Conservation (phyloP, 2,113 vertebrate species). For the Siniperca knerii region DNA sequence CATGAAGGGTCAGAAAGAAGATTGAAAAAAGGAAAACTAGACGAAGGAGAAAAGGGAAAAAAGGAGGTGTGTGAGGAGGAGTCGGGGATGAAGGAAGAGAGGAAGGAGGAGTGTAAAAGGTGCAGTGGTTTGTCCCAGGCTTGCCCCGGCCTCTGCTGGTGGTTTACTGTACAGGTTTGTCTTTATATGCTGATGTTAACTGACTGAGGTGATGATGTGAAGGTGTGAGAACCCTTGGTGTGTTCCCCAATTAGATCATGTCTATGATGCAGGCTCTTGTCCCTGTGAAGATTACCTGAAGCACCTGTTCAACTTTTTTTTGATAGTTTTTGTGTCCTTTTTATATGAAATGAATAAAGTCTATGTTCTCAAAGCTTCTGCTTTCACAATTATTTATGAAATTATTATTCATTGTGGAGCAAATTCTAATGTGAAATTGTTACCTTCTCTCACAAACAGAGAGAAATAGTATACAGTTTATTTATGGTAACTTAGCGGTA, state of each 20-base stretch:
- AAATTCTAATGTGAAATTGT: neutral
- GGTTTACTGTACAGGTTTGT: constrained; percentile 51
- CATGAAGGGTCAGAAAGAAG: constrained; percentile 64
- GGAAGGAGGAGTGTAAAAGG: constrained; percentile 33
- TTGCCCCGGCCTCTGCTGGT: constrained; percentile 78
- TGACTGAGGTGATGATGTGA: neutral
- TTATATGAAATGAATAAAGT: constrained; percentile 85
- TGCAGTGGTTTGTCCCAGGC: constrained; percentile 26
- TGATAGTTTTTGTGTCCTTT: constrained; percentile 70
- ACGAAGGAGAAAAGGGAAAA: constrained; percentile 30
- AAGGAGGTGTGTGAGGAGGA: constrained; percentile 49
- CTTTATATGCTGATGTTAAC: neutral
- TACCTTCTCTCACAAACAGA: neutral
- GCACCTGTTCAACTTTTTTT: constrained; percentile 60
- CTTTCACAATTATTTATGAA: neutral
- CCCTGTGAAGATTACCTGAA: constrained; percentile 75
- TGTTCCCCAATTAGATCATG: neutral
- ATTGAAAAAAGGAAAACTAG: constrained; percentile 24
- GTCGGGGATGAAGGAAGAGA: constrained; percentile 47
- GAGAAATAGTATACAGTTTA: neutral
- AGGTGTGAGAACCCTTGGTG: constrained; percentile 7
- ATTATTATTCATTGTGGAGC: neutral
- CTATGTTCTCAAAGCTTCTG: constrained; percentile 75
- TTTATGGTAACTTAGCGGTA: neutral
- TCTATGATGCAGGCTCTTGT: constrained; percentile 55